These are phyloP conservation scores for Abramis brama DNA, from an alignment of 2,113 vertebrate genomes.

Conservation along the genomic window DNA sequence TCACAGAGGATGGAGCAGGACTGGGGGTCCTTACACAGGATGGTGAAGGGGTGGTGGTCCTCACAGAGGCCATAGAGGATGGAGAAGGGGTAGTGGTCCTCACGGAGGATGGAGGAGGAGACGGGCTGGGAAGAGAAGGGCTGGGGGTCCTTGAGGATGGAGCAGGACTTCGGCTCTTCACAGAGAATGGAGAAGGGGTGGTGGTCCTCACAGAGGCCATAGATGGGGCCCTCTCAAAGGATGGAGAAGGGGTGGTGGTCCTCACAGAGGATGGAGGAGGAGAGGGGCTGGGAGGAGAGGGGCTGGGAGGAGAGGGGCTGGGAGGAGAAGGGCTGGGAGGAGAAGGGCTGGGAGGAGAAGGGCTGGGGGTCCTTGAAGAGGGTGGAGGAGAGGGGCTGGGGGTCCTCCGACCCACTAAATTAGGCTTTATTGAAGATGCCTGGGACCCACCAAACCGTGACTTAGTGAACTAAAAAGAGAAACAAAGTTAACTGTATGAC, in stretches of 20 bases:
- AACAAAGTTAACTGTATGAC: neutral
- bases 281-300: neutral
- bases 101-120: neutral
- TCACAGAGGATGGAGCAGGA: neutral
- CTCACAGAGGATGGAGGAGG: neutral
- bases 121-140: neutral
- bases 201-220: neutral
- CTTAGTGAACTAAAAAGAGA: slow-evolving; percentile 21
- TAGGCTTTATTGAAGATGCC: neutral
- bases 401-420: neutral
- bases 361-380: neutral
- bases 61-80: neutral
- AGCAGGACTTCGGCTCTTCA: no score
- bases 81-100: neutral
- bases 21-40: neutral
- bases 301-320: slow-evolving; percentile 16
- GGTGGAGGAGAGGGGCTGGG: slow-evolving; percentile 18
- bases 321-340: neutral
- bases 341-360: neutral
- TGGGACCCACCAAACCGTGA: slow-evolving; percentile 15
- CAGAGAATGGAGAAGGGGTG: neutral
- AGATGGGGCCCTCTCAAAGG: neutral
- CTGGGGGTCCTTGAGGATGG: no score
- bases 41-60: neutral
- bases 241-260: neutral